These are phyloP conservation scores for Phataginus tricuspis DNA, from an alignment of 2,797 vertebrate species.

Conservation along the genomic window DNA sequence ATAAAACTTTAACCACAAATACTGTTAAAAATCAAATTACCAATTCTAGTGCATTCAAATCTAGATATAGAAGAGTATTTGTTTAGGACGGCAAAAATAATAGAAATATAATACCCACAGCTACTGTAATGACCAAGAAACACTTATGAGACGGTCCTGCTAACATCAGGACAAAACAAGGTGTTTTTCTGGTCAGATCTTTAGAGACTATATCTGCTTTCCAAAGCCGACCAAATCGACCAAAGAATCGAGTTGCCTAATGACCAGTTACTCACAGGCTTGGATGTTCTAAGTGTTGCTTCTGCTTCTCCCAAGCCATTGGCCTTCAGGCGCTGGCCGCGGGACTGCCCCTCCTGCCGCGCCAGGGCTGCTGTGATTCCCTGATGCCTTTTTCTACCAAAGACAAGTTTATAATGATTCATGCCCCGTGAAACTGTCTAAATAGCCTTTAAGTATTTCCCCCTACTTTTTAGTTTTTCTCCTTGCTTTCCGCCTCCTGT, in stretches of 20 bases:
- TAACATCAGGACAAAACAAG: neutral
- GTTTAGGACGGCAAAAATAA: neutral
- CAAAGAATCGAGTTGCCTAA: neutral
- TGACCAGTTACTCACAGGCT: neutral
- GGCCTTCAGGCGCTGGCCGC: neutral
- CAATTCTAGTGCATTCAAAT: conserved; percentile 20
- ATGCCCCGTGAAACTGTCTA: neutral
- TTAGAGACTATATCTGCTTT: neutral
- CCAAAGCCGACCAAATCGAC: neutral
- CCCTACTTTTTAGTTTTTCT: neutral
- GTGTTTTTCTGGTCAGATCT: neutral
- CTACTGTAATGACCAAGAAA: neutral
- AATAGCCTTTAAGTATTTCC: neutral
- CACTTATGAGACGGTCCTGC: neutral
- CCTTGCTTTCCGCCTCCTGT: neutral
- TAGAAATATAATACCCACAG: neutral
- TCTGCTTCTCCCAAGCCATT: neutral
- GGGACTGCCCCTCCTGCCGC: too few relatives aligned
- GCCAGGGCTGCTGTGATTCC: neutral
- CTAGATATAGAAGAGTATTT: neutral
- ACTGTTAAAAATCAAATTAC: neutral
- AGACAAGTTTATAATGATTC: neutral
- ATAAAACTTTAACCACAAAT: neutral
- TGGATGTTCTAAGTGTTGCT: neutral
- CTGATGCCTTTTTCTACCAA: neutral